Evolutionary conservation across 2,797 vertebrate species (phyloP).

Genomic region (Esox masquinongy): DNA sequence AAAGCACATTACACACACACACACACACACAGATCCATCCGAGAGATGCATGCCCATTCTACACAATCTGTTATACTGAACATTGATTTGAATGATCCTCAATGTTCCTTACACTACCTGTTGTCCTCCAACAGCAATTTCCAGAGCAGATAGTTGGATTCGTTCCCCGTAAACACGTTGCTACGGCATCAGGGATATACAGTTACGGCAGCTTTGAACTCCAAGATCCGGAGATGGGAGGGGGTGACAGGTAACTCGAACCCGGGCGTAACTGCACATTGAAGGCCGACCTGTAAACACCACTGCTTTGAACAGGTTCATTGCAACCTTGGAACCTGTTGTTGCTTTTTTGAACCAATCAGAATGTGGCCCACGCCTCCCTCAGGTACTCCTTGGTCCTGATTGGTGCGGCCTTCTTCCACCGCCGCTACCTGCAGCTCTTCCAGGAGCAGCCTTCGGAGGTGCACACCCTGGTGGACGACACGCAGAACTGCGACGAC

Average conservation of each 20-base stretch:
- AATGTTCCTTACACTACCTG: not conserved
- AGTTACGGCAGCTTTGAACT: constrained; percentile 92
- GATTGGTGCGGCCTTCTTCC: constrained; percentile 91
- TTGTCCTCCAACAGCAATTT: constrained; percentile 83
- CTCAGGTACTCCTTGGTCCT: constrained; percentile 90
- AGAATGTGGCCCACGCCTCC: not conserved
- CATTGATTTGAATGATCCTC: not conserved
- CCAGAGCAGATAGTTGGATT: constrained; percentile 92
- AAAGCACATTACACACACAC: too few relatives aligned
- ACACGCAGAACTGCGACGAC: constrained; percentile 95
- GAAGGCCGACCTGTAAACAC: not conserved
- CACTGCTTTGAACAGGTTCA: not conserved
- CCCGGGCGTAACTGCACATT: not conserved
- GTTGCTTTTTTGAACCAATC: not conserved
- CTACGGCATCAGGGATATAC: constrained; percentile 81
- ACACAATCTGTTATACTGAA: not conserved
- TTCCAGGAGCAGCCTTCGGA: constrained; percentile 84
- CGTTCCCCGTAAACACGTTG: constrained; percentile 90
- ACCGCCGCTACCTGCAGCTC: constrained; percentile 81
- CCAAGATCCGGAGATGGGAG: constrained; percentile 80
- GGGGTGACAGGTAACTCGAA: constrained; percentile 76
- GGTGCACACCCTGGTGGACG: constrained; percentile 83
- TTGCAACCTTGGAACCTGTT: not conserved
- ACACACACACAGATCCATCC: too few relatives aligned
- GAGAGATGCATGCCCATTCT: not conserved